Conservation (phyloP, 2,888 invertebrate genomes). For the Aphrophora alni region DNA sequence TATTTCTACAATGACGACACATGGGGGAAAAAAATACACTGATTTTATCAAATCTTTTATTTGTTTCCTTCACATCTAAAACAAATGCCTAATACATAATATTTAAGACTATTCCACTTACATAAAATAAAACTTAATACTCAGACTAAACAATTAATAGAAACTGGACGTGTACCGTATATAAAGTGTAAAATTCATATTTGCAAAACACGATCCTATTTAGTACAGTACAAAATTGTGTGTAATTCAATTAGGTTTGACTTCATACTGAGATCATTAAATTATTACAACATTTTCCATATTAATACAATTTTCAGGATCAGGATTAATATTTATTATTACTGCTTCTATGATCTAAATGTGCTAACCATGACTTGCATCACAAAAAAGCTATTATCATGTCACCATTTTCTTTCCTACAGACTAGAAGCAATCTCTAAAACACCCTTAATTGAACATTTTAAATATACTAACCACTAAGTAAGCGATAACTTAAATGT, state of each 20-base stretch:
- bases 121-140: background rate
- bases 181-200: constrained; percentile 6
- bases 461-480: too few relatives aligned
- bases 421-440: background rate
- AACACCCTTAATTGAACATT: too few relatives aligned
- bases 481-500: too few relatives aligned
- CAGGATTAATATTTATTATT: background rate
- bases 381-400: background rate
- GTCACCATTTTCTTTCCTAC: background rate
- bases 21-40: background rate
- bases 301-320: background rate
- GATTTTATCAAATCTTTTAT: background rate
- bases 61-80: background rate
- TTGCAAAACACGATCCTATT: background rate
- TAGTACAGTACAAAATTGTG: background rate
- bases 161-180: background rate
- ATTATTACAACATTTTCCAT: background rate
- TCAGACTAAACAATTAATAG: background rate
- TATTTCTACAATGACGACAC: too few relatives aligned
- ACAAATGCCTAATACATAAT: background rate
- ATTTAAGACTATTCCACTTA: background rate
- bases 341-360: background rate
- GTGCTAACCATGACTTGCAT: background rate
- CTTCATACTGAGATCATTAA: background rate
- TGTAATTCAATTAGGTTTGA: background rate